Base-by-base conservation (phyloP, 2,888 invertebrate species). In the Idaea aversata region DNA sequence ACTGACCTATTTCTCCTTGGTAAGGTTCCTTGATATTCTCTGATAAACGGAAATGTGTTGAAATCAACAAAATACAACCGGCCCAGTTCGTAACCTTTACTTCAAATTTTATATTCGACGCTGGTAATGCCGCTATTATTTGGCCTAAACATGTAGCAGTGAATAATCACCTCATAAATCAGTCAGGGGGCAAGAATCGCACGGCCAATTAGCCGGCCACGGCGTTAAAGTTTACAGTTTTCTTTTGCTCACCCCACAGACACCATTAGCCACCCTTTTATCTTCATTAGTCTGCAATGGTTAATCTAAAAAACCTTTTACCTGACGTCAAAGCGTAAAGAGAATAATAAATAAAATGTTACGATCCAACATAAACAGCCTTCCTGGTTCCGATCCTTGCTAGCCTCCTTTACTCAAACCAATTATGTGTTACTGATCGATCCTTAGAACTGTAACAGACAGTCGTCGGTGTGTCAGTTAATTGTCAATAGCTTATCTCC, bases 131-230 rank as follows among this genome's bases (percentile, higher is more conserved):
- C 67, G 63, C 68, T 63, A 65, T 68, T 65, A 67, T 71, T 66
- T 63, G 67, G 63, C 74, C 69, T 70, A 64, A 67, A 63, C 69
- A 73, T 70, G 71, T 72, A 79, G 79, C 78, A 76, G 73, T 83
- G 87, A 84, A 84, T 88, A 90, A 88, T 88, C 83, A 86, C 84
- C 80, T 81, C 80, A 87, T 88, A 90, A 88, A 88, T 89, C 85
- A 81, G 74, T 74, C 80, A 76, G 79, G 82, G 75, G 67, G 72
- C 69, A 70, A 75, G 25, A 25, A 74, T 76, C 77, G 75, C 73
- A 72, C 65, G 71, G 65, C 72, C 74, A 80, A 82, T 78, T 80
- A 79, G 74, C 70, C 69, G 65, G 65, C 72, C 77, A 75, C 73
- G 72, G 77, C 79, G 80, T 84, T 80, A 81, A 77, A 79, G 77